phyloP scores from a whole-genome alignment of 2,888 invertebrate genomes.

The Mactromeris polynyma region DNA sequence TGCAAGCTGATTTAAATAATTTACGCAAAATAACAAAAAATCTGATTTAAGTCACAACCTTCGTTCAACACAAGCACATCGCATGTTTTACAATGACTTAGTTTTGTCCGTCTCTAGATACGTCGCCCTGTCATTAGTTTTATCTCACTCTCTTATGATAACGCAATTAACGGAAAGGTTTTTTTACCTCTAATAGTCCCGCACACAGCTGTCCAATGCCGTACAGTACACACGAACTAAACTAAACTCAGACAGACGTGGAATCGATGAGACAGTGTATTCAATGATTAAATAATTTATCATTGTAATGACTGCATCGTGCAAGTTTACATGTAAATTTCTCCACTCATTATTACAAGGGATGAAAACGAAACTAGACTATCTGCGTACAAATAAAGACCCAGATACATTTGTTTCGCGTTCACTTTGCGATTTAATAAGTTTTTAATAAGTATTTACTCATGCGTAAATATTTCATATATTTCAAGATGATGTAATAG shows the following conservation, averaged over 20 bases:
- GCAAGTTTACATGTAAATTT: not conserved
- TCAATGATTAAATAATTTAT: not conserved
- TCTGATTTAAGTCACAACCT: not conserved
- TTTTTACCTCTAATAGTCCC: not conserved
- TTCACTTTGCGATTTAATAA: too few relatives aligned
- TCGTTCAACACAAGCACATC: not conserved
- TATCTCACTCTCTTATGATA: not conserved
- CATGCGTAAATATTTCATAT: too few relatives aligned
- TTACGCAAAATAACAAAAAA: not conserved
- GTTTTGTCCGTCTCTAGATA: not conserved
- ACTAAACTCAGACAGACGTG: not conserved
- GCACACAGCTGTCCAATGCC: not conserved
- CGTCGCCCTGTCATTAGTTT: not conserved
- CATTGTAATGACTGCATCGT: not conserved
- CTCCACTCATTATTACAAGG: too few relatives aligned
- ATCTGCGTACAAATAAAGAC: too few relatives aligned
- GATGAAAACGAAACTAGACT: too few relatives aligned
- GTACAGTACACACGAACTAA: not conserved
- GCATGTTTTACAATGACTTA: not conserved
- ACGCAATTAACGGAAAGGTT: not conserved
- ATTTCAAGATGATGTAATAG: too few relatives aligned
- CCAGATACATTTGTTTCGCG: too few relatives aligned
- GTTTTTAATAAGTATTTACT: too few relatives aligned
- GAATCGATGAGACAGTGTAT: not conserved
- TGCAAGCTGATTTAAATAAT: not conserved